Evolutionary conservation across 2,797 vertebrate genomes (phyloP).

Genomic region (Sylvia borin): DNA sequence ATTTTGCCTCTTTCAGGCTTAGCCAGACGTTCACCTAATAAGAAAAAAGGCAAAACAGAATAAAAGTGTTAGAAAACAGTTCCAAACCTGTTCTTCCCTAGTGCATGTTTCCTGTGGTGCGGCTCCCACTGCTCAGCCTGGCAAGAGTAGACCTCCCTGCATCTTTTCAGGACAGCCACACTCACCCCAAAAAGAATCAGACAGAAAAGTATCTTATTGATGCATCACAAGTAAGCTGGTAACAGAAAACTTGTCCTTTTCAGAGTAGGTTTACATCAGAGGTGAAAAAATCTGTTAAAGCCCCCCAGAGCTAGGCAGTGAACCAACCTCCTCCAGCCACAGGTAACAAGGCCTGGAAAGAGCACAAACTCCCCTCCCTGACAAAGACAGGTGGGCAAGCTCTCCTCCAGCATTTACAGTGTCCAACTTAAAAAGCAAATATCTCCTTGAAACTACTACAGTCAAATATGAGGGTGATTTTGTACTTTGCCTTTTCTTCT

Average conservation of each 20-base stretch:
- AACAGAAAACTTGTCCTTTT: not conserved
- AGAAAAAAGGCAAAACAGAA: not conserved
- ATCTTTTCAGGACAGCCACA: not conserved
- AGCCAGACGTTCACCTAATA: conserved; percentile 86
- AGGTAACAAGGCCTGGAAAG: not conserved
- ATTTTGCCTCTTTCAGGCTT: conserved; percentile 92
- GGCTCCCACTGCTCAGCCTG: not conserved
- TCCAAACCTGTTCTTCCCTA: not conserved
- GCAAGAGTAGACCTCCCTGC: not conserved
- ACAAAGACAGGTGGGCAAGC: not conserved
- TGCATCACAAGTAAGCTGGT: not conserved
- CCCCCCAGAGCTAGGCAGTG: not conserved
- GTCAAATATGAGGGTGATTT: not conserved
- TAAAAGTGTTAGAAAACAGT: not conserved
- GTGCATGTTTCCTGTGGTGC: not conserved
- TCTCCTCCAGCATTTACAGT: not conserved
- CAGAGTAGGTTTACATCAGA: not conserved
- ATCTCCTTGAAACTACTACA: not conserved
- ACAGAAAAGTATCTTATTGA: not conserved
- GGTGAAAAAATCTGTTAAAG: not conserved
- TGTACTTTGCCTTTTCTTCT: not conserved
- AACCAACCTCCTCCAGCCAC: not conserved
- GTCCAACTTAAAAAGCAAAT: not conserved
- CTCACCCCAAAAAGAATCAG: not conserved
- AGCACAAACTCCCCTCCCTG: not conserved